Evolutionary conservation across 2,888 invertebrate species (phyloP), one percentile per base, ranked within the genome.

Genomic region (Rhamnusium bicolor): DNA sequence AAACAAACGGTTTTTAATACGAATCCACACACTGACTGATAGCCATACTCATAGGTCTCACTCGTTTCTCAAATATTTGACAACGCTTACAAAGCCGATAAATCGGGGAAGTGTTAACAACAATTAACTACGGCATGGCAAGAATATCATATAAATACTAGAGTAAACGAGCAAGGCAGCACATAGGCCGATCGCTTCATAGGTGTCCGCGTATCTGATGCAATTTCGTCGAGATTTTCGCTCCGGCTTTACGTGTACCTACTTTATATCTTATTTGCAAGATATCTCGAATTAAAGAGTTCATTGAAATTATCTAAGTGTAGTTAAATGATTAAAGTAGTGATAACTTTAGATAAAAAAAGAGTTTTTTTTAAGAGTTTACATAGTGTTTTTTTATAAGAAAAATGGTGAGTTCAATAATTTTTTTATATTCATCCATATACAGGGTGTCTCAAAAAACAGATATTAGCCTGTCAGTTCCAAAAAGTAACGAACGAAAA

Each of bases 11-110:
- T 32, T 58, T 58, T 32, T 32, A n/a, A 6, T 16, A 58, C 58
- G 29, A 58, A 32, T 18, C 19, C 24, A 21, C 40, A 40, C 40
- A 40, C 40, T 40, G 40, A 40, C 14, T 18, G 56, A 27, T 14
- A n/a, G n/a, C n/a, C n/a, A 27, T 6, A 29, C 29, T 56, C 1
- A 6, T 24, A 6, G 6, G 24, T n/a, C n/a, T n/a, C n/a, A 2
- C 32, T 32, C n/a, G 40, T n/a, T n/a, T n/a, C 18, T 32, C n/a
- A 58, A 58, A 58, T 58, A 58, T 58, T 58, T 58, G 32, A 32
- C 5, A 4, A 54, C n/a, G 54, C 40, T n/a, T 6, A 24, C 24
- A 24, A 24, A 12, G 4, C 40, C 14, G 40, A 40, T 40, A n/a
- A 54, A 4, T 32, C 32, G 32, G 29, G 58, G 24, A 18, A 32